Evolutionary conservation across 1,140 invertebrate genomes (phyloP).

Genomic region (Papilio xuthus): DNA sequence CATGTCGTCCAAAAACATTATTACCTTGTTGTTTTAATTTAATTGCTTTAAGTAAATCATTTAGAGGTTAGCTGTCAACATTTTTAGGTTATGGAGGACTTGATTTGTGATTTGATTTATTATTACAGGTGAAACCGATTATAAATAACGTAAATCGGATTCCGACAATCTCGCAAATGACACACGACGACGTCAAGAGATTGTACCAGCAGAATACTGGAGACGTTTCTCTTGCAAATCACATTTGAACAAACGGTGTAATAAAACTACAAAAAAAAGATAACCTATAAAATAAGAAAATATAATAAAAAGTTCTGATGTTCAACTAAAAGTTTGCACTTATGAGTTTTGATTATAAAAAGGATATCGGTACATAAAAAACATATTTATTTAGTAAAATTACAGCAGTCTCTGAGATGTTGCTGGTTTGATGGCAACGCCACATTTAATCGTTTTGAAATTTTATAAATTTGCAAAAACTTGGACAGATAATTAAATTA

Average conservation of each 20-base stretch:
- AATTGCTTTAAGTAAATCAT: background rate
- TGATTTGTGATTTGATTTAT: conserved; percentile 26
- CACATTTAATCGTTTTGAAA: no score
- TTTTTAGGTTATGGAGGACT: background rate
- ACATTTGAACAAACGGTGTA: background rate
- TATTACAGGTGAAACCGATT: conserved; percentile 69
- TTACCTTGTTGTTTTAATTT: no score
- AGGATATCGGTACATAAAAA: no score
- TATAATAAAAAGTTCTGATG: background rate
- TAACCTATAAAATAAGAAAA: background rate
- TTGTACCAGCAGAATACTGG: conserved; percentile 70
- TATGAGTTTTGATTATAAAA: background rate
- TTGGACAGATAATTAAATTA: no score
- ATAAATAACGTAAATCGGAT: conserved; percentile 60
- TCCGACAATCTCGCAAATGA: conserved; percentile 70
- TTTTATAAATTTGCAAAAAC: no score
- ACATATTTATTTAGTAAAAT: no score
- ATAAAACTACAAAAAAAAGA: background rate
- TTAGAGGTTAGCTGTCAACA: background rate
- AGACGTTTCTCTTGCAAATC: conserved; percentile 65
- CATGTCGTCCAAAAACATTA: no score
- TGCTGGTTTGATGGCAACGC: no score
- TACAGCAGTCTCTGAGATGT: no score
- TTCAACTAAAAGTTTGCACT: background rate
- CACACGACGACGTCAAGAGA: conserved; percentile 67